A percentile compares a stretch with the other conserved stretches of the same genome.
phyloP scores from a whole-genome alignment of 1,140 invertebrate species.

The Drosophila rufa region DNA sequence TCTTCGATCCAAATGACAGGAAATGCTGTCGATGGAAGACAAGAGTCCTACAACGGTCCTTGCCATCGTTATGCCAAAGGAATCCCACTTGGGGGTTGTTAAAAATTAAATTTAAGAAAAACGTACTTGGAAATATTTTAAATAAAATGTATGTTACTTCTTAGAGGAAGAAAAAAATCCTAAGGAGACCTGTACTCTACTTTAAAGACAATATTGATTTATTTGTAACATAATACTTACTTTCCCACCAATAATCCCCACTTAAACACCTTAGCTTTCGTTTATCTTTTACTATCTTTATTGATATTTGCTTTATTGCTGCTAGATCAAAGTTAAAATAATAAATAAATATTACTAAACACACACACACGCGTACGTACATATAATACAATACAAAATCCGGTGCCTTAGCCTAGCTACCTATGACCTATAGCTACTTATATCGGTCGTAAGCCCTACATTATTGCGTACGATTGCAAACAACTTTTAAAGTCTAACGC shows the following conservation, averaged over 20 bases:
- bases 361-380: constrained; percentile 40
- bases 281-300: constrained; percentile 62
- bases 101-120: neutral
- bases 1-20: constrained; percentile 50
- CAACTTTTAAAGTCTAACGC: constrained; percentile 65
- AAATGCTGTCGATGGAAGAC: constrained; percentile 57
- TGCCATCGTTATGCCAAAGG: constrained; percentile 5
- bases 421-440: constrained; percentile 23
- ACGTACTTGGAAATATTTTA: neutral
- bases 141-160: neutral
- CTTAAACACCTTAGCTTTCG: neutral
- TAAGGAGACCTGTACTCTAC: no score
- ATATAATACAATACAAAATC: constrained; percentile 54
- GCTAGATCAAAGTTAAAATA: constrained; percentile 73
- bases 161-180: no score
- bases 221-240: neutral
- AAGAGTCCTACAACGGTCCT: constrained; percentile 9
- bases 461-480: constrained; percentile 62
- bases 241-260: no score
- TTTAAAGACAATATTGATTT: no score
- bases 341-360: constrained; percentile 78
- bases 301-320: constrained; percentile 74
- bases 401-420: constrained; percentile 38
- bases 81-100: neutral
- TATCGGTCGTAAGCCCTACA: constrained; percentile 10